phyloP scores from a whole-genome alignment of 2,113 vertebrate genomes.

The Megaceryle torquata region DNA sequence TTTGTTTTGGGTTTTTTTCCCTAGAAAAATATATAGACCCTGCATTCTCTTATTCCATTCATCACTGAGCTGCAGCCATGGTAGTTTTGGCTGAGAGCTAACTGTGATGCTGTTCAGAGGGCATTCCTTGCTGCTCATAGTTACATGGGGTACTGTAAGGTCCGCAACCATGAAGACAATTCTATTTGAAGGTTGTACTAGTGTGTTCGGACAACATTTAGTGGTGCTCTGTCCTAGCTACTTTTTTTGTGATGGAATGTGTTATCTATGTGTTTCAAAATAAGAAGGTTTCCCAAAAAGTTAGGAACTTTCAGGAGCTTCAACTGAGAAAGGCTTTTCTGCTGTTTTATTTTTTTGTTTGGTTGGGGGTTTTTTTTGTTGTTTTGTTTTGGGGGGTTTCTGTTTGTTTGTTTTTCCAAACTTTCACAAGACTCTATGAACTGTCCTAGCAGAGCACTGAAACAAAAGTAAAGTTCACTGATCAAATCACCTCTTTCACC shows the following conservation, averaged over 20 bases:
- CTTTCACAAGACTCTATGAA: background rate
- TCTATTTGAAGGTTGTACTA: background rate
- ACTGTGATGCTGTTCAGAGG: background rate
- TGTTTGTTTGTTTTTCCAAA: accelerated
- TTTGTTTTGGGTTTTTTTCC: background rate
- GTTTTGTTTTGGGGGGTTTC: background rate
- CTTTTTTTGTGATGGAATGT: background rate
- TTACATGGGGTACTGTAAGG: background rate
- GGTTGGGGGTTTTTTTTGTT: no score
- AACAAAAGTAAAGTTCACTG: background rate
- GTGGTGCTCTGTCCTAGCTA: background rate
- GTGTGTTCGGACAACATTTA: background rate
- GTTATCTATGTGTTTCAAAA: background rate
- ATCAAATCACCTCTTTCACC: background rate
- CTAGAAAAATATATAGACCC: background rate
- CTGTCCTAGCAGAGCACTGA: background rate
- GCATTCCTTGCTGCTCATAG: background rate
- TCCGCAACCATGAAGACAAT: background rate
- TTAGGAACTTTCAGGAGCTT: background rate
- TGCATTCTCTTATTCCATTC: background rate
- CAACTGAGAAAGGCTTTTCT: background rate
- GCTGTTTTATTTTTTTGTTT: background rate
- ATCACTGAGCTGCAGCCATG: background rate
- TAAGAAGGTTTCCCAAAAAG: background rate
- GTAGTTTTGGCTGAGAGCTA: background rate